phyloP scores from a whole-genome alignment of 2,797 vertebrate species.

The Phylloscopus collybita region DNA sequence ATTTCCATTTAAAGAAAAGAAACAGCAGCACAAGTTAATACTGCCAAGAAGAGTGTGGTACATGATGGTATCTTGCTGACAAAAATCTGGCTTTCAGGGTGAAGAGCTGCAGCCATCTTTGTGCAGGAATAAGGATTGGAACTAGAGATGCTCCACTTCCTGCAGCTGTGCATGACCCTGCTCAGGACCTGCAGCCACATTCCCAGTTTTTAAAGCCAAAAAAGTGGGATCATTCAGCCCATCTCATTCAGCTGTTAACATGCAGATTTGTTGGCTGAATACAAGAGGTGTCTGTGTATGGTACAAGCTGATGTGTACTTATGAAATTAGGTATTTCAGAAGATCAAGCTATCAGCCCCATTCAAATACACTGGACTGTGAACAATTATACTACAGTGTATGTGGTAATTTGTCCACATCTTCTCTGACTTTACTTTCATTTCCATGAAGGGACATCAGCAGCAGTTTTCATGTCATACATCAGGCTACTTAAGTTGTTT shows the following conservation, averaged over 20 bases:
- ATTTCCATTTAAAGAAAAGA: constrained; percentile 34
- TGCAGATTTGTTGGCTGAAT: neutral
- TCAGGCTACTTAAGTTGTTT: neutral
- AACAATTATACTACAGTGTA: neutral
- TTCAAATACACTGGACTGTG: neutral
- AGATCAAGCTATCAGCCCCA: neutral
- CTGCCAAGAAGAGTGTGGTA: neutral
- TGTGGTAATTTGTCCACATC: neutral
- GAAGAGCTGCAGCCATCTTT: neutral
- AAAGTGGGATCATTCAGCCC: neutral
- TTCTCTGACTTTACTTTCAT: neutral
- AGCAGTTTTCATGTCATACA: neutral
- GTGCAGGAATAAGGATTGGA: neutral
- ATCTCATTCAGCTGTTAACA: neutral
- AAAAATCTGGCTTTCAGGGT: neutral
- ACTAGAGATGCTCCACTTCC: neutral
- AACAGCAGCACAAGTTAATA: neutral
- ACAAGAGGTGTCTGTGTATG: neutral
- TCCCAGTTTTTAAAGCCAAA: neutral
- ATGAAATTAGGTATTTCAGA: neutral
- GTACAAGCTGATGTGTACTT: neutral
- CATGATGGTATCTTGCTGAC: neutral
- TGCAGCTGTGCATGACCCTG: neutral
- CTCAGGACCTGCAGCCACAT: neutral
- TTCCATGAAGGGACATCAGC: neutral